Percentiles rank a stretch among this genome's conserved stretches.
Evolutionary conservation across 2,113 vertebrate genomes (phyloP).

Genomic region (Melanerpes formicivorus): DNA sequence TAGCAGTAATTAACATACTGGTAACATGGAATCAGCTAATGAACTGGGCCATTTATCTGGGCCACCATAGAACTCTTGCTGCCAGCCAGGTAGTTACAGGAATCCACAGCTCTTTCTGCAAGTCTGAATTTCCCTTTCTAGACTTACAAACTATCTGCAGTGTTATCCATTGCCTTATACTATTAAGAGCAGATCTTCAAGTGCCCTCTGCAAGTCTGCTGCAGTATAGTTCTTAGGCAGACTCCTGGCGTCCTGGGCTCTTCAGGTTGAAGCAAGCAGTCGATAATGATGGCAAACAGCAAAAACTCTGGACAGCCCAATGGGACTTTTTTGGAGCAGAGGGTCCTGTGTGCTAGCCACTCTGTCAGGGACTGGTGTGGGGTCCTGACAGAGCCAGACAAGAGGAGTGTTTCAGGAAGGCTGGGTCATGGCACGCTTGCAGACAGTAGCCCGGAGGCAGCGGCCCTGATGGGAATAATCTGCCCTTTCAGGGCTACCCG

Average conservation of each 20-base stretch:
- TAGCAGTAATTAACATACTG: background rate
- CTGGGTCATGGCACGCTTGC: too few species aligned
- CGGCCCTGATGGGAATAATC: conserved; percentile 52
- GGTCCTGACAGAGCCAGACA: background rate
- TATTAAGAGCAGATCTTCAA: background rate
- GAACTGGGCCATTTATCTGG: background rate
- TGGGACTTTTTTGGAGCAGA: background rate
- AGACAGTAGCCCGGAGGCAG: background rate
- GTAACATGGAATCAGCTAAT: background rate
- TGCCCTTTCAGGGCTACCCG: conserved; percentile 65
- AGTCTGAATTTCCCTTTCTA: background rate
- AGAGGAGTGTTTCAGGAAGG: background rate
- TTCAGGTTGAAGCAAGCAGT: background rate
- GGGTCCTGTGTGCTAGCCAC: rapidly evolving
- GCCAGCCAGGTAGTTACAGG: background rate
- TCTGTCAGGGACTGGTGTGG: too few species aligned
- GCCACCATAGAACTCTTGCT: background rate
- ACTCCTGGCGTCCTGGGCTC: rapidly evolving
- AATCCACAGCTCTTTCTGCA: background rate
- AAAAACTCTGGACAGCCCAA: rapidly evolving
- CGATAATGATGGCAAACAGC: background rate
- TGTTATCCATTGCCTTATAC: background rate
- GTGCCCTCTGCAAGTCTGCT: background rate
- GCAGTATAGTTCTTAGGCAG: background rate
- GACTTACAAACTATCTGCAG: background rate